Conservation (phyloP, 2,888 invertebrate genomes). For the Dynastes hyllus region DNA sequence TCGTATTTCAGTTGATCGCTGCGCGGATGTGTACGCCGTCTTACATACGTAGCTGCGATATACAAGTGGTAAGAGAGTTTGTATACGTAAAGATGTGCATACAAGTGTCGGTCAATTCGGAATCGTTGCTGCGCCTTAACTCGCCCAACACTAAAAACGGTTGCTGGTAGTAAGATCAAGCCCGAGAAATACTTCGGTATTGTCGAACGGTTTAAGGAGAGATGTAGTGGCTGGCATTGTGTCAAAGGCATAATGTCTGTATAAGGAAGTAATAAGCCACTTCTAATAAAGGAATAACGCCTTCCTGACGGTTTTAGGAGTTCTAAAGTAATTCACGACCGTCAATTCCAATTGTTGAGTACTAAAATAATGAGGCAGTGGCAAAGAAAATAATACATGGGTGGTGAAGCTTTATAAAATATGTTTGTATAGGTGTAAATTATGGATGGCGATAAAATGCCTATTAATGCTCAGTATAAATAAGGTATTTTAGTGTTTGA, state of each 20-base stretch:
- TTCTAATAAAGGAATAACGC: conserved; percentile 12
- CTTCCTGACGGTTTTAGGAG: background rate
- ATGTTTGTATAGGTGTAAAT: no score
- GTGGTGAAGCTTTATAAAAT: no score
- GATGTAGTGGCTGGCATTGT: conserved; percentile 23
- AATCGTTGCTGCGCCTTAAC: conserved; percentile 15
- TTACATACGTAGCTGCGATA: background rate
- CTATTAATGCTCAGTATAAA: no score
- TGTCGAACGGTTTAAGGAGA: conserved; percentile 4
- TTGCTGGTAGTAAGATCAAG: background rate
- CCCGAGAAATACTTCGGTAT: conserved; percentile 10
- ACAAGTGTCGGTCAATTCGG: conserved; percentile 37
- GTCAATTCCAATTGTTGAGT: no score
- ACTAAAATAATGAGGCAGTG: no score
- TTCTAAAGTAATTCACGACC: background rate
- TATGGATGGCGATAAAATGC: no score
- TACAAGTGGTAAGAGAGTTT: conserved; percentile 3
- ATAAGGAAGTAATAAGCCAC: conserved; percentile 11
- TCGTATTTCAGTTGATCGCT: conserved; percentile 66
- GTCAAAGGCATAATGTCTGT: conserved; percentile 11
- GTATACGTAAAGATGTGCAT: conserved; percentile 9
- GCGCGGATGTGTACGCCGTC: background rate
- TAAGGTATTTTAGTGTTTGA: no score
- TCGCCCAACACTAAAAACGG: conserved; percentile 9
- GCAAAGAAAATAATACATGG: no score